Evolutionary conservation across 2,888 invertebrate species (phyloP).

Genomic region (Tenthredo amoena): DNA sequence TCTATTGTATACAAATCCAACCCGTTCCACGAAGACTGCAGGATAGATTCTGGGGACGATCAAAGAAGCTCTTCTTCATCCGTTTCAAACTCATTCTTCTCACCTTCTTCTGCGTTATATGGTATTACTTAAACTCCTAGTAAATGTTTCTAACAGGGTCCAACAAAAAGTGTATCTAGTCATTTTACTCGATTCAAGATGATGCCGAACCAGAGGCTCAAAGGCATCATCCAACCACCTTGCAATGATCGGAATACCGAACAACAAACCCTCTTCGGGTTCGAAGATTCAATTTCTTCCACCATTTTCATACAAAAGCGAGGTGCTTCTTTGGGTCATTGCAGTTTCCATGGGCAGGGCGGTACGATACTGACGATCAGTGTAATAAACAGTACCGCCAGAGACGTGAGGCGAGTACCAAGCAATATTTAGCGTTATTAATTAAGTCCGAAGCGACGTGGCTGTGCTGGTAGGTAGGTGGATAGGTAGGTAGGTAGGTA

Average conservation of each 20-base stretch:
- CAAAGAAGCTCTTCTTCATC: slow-evolving; percentile 12
- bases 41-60: slow-evolving; percentile 8
- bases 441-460: slow-evolving; percentile 52
- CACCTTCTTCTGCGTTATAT: background rate
- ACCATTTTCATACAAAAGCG: background rate
- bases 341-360: background rate
- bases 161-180: background rate
- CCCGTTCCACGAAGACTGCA: slow-evolving; percentile 1
- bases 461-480: slow-evolving; percentile 38
- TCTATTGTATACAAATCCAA: slow-evolving; percentile 77
- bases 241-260: background rate
- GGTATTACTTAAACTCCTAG: background rate
- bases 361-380: background rate
- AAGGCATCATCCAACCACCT: background rate
- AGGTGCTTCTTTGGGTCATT: background rate
- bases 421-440: slow-evolving; percentile 51
- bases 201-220: background rate
- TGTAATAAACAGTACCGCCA: slow-evolving; percentile 38
- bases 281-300: background rate
- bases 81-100: slow-evolving; percentile 16
- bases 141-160: background rate
- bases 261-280: background rate
- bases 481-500: slow-evolving; percentile 50
- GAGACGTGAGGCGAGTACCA: slow-evolving; percentile 45
- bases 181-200: background rate